Conservation (phyloP, 2,888 invertebrate species). For the Falcaria lacertinaria region DNA sequence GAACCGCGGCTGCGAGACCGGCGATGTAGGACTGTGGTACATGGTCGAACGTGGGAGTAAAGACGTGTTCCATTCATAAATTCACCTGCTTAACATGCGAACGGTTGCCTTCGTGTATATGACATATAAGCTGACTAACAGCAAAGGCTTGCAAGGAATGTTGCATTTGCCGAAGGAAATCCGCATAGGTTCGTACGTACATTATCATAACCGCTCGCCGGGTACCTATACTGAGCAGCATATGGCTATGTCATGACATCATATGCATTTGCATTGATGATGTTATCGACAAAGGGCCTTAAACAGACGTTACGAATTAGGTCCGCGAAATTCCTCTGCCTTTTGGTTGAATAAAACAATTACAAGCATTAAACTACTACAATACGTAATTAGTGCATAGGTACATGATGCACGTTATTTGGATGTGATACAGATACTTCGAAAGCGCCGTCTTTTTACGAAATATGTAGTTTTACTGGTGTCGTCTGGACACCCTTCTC, state of each 20-base stretch:
- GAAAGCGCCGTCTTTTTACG: neutral
- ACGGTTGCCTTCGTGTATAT: conserved; percentile 44
- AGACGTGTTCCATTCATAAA: conserved; percentile 65
- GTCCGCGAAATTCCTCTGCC: conserved; percentile 17
- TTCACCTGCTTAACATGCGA: conserved; percentile 54
- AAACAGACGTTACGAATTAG: conserved; percentile 23
- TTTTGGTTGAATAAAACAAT: conserved; percentile 8
- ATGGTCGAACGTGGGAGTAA: conserved; percentile 27
- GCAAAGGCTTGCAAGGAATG: conserved; percentile 61
- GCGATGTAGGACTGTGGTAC: too few relatives aligned
- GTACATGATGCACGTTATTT: conserved; percentile 12
- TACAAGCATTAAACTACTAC: conserved; percentile 9
- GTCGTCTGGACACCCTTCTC: too few relatives aligned
- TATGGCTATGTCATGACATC: conserved; percentile 57
- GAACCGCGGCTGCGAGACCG: too few relatives aligned
- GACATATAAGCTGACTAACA: conserved; percentile 58
- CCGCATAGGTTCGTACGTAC: conserved; percentile 64
- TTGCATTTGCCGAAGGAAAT: conserved; percentile 71
- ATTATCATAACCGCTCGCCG: conserved; percentile 33
- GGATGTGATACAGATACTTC: conserved; percentile 6
- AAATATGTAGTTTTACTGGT: neutral
- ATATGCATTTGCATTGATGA: conserved; percentile 54
- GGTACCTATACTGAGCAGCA: conserved; percentile 27
- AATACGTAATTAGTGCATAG: conserved; percentile 13
- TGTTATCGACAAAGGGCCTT: conserved; percentile 40